phyloP scores from a whole-genome alignment of 2,797 vertebrate genomes.

The Meda fulgida region DNA sequence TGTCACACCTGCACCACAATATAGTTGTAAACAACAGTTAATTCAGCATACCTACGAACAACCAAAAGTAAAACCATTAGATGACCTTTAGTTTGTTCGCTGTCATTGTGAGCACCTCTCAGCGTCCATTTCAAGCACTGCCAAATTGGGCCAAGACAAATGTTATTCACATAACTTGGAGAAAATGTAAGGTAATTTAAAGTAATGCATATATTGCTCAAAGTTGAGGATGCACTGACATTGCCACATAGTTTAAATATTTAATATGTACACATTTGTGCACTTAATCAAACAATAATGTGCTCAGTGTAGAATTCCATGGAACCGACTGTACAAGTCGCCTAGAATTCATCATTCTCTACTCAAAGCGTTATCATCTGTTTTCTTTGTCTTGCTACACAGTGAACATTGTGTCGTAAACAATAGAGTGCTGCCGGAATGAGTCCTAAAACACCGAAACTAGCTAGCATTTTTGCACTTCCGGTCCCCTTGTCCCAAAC shows the following conservation, averaged over 20 bases:
- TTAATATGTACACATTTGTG: constrained; percentile 39
- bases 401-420: background rate
- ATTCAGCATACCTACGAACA: background rate
- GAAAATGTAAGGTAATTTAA: background rate
- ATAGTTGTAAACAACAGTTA: background rate
- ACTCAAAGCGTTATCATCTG: background rate
- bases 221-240: background rate
- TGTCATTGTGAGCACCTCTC: background rate
- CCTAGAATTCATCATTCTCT: background rate
- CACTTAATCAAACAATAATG: constrained; percentile 55
- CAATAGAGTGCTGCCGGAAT: background rate
- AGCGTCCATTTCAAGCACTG: background rate
- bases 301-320: background rate
- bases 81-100: background rate
- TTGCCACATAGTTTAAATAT: constrained; percentile 44
- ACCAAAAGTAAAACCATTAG: background rate
- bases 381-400: background rate
- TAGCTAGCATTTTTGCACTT: background rate
- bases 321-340: background rate
- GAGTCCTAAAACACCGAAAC: background rate
- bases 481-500: background rate
- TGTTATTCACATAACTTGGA: background rate
- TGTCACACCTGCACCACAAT: too few species aligned
- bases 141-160: background rate
- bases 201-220: constrained; percentile 1